Evolutionary conservation across 2,888 invertebrate genomes (phyloP).

Genomic region (Dione juno): DNA sequence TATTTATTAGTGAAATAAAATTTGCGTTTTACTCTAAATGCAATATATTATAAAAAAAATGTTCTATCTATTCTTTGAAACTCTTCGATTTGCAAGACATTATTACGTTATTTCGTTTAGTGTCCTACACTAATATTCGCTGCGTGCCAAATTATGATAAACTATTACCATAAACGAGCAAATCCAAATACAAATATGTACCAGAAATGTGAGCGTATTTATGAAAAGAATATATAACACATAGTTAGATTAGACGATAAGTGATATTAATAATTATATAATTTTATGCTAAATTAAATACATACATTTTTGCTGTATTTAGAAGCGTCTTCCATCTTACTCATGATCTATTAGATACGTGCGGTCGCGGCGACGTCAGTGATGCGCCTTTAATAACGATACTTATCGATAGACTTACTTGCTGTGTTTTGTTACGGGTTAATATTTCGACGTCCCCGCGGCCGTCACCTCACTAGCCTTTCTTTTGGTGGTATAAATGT

Average conservation of each 20-base stretch:
- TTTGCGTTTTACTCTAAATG: conserved; percentile 54
- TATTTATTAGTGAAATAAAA: conserved; percentile 73
- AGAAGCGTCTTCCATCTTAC: conserved; percentile 82
- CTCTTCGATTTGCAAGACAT: conserved; percentile 41
- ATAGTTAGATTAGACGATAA: conserved; percentile 73
- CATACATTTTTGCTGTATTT: conserved; percentile 81
- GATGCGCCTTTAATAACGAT: conserved; percentile 32
- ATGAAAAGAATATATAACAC: conserved; percentile 67
- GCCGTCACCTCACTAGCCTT: conserved; percentile 66
- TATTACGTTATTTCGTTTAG: conserved; percentile 39
- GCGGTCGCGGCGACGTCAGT: conserved; percentile 50
- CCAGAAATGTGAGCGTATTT: conserved; percentile 70
- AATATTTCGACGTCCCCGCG: conserved; percentile 42
- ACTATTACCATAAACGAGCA: conserved; percentile 59
- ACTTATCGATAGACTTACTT: background rate
- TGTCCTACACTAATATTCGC: conserved; percentile 39
- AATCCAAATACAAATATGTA: conserved; percentile 62
- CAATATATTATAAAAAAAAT: conserved; percentile 34
- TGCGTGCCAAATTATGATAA: conserved; percentile 73
- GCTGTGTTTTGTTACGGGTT: conserved; percentile 42
- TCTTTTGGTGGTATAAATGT: conserved; percentile 76
- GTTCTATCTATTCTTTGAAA: conserved; percentile 32
- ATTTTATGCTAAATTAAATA: conserved; percentile 73
- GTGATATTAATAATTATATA: conserved; percentile 74
- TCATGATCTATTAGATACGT: conserved; percentile 72